Conservation (phyloP, 2,113 vertebrate genomes). For the Hemiscyllium ocellatum region DNA sequence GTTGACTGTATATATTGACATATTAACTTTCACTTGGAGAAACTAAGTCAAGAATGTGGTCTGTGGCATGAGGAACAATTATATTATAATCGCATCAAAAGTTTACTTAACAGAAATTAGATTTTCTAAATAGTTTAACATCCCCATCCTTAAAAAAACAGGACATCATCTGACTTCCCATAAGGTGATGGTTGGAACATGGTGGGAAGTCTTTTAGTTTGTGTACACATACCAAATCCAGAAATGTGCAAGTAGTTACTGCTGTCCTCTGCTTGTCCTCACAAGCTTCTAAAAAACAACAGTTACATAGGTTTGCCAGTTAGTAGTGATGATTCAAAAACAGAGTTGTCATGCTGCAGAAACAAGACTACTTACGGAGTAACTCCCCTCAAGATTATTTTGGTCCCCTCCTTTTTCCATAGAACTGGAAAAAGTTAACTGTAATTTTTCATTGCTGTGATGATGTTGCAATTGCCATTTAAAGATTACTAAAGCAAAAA, state of each 20-base stretch:
- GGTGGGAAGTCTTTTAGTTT: background rate
- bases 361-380: background rate
- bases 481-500: background rate
- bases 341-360: background rate
- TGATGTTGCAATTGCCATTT: background rate
- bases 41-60: background rate
- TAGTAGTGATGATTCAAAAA: background rate
- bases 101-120: background rate
- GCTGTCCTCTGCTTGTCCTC: background rate
- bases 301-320: background rate
- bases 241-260: background rate
- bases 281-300: background rate
- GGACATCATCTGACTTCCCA: background rate
- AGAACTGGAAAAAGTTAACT: constrained; percentile 37
- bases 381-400: constrained; percentile 38
- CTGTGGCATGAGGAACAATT: background rate
- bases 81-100: background rate
- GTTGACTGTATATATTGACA: background rate
- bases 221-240: background rate
- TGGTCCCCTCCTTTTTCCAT: constrained; percentile 39
- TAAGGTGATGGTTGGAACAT: background rate
- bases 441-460: background rate
- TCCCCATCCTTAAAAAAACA: background rate
- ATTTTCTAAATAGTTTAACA: background rate
- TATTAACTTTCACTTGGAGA: background rate